Conservation (phyloP, 2,113 vertebrate genomes). For the Thalassarche chlororhynchos region DNA sequence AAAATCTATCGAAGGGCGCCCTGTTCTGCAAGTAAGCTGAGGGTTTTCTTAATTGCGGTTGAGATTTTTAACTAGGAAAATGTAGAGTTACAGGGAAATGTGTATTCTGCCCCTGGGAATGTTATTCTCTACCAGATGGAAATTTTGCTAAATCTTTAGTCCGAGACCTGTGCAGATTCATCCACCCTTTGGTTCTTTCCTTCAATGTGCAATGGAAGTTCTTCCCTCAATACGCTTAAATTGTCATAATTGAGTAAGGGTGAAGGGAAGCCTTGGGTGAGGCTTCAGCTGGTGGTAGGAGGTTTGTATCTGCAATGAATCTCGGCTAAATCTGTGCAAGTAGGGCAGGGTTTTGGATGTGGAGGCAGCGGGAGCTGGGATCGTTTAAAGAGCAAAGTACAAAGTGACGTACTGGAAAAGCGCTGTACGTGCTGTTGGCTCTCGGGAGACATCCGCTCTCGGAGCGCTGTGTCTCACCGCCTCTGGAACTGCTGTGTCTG, state of each 20-base stretch:
- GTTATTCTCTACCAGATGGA: no score
- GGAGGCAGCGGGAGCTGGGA: neutral
- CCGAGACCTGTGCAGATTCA: neutral
- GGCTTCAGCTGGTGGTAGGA: neutral
- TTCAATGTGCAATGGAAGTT: rapidly evolving
- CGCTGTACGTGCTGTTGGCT: neutral
- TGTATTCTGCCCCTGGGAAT: neutral
- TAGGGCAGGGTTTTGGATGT: neutral
- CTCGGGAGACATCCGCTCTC: neutral
- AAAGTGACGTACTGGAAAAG: no score
- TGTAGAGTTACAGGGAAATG: rapidly evolving
- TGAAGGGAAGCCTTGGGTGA: neutral
- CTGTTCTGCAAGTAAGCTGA: neutral
- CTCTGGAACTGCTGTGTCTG: neutral
- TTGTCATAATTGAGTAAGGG: rapidly evolving
- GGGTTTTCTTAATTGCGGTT: no score
- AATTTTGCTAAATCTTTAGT: neutral
- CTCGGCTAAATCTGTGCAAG: neutral
- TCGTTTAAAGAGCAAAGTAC: neutral
- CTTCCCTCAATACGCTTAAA: neutral
- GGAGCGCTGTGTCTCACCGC: neutral
- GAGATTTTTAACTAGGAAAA: neutral
- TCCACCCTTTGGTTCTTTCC: neutral
- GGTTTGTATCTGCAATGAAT: neutral
- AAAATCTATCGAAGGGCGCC: rapidly evolving